Evolutionary conservation across 2,113 vertebrate genomes (phyloP).

Genomic region (Cavia porcellus): DNA sequence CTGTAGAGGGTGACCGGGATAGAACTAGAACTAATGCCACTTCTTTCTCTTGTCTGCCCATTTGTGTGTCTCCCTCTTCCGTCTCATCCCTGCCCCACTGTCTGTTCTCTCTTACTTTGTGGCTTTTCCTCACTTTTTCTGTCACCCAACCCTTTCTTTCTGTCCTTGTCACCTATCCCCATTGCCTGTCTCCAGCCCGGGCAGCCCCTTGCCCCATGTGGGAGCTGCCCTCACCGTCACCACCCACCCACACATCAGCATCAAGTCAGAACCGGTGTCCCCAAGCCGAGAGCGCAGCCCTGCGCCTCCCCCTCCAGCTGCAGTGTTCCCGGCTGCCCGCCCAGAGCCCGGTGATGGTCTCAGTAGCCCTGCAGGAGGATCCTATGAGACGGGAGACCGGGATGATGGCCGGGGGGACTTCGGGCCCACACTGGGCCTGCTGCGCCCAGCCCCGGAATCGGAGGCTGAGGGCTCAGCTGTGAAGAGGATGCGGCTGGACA

Average conservation of each 20-base stretch:
- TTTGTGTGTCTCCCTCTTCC: background rate
- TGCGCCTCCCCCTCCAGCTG: constrained; percentile 91
- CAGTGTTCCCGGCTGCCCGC: constrained; percentile 90
- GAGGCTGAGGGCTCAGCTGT: constrained; percentile 93
- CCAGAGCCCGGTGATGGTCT: constrained; percentile 95
- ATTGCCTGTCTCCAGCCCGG: constrained; percentile 88
- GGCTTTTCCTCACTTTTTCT: background rate
- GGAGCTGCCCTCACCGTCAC: constrained; percentile 96
- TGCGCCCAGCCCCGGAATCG: constrained; percentile 90
- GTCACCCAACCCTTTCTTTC: background rate
- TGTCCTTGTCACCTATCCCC: background rate
- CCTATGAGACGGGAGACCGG: constrained; percentile 95
- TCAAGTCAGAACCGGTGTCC: constrained; percentile 97
- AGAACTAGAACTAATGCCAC: constrained; percentile 63
- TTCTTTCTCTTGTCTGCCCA: constrained; percentile 3
- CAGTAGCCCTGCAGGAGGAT: constrained; percentile 94
- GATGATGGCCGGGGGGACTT: constrained; percentile 93
- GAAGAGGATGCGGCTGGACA: constrained; percentile 96
- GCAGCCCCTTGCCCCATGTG: constrained; percentile 93
- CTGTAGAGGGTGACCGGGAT: background rate
- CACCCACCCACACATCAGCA: constrained; percentile 95
- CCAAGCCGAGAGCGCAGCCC: constrained; percentile 94
- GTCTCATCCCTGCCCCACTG: background rate
- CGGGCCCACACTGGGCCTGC: constrained; percentile 91
- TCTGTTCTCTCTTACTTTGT: constrained; percentile 22